phyloP scores from a whole-genome alignment of 2,888 invertebrate species.

The Zygogramma bicolorata region DNA sequence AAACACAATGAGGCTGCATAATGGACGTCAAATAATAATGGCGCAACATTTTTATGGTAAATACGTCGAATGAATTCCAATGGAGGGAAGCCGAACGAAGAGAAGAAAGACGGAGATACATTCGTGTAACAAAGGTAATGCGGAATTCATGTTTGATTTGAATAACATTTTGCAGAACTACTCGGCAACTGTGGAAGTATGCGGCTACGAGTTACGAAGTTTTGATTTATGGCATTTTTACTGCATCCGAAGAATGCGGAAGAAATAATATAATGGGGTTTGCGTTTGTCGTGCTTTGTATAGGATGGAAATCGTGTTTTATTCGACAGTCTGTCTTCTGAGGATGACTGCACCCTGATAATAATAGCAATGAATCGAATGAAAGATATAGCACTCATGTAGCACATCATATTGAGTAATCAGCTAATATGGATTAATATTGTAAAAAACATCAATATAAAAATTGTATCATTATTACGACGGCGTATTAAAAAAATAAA shows the following conservation, averaged over 20 bases:
- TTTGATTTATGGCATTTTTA: slow-evolving; percentile 13
- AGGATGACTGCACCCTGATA: too few species aligned
- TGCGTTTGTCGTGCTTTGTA: slow-evolving; percentile 4
- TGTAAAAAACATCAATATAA: too few species aligned
- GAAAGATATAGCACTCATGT: too few species aligned
- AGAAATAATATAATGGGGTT: slow-evolving; percentile 7
- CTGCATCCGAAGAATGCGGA: background rate
- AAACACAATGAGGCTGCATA: background rate
- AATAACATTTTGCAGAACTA: slow-evolving; percentile 11
- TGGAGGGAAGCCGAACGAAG: background rate
- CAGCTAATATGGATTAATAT: too few species aligned
- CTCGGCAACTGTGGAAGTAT: slow-evolving; percentile 10
- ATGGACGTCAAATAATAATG: background rate
- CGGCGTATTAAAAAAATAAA: too few species aligned
- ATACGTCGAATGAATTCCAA: background rate
- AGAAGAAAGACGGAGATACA: background rate
- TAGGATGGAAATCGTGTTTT: background rate
- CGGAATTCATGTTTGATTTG: slow-evolving; percentile 12
- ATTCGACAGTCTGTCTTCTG: background rate
- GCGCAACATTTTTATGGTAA: background rate
- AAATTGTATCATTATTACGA: too few species aligned
- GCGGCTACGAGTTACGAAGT: background rate
- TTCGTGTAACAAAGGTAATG: slow-evolving; percentile 9
- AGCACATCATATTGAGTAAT: too few species aligned
- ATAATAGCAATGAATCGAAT: too few species aligned